Base-by-base conservation (phyloP, 2,888 invertebrate genomes). In the Hoplodrina blanda region DNA sequence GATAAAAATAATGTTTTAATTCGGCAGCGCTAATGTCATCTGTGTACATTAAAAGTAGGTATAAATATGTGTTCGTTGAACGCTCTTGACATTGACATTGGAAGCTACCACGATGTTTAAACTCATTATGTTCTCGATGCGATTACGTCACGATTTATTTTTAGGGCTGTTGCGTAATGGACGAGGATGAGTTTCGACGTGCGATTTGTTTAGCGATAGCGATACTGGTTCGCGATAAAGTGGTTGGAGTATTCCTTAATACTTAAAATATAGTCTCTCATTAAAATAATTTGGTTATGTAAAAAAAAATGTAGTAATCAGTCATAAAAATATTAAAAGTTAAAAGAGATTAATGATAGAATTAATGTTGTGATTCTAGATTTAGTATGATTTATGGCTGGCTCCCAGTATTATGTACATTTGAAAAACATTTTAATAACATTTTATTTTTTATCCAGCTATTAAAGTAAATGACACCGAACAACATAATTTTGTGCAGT, bases 61-160 rank as follows among this genome's bases (percentile, higher is more conserved):
- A 80, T 67, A 63, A 56, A 80, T 62, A 77, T 82, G 72, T 81
- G 72, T 70, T 68, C 80, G 70, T 63, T 76, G 76, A 68, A 75
- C 82, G 85, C 62, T 85, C 91, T 87, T 89, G 91, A 85, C 91
- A 90, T 89, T 91, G 91, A 90, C 87, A 85, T 84, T 89, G 37
- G 17, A 83, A 56, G 62, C 75, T 84, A 85, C 83, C 62, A 79
- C 80, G 75, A 67, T 73, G 67, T 61, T 62, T 76, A 56, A 76
- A 76, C 67, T 83, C 86, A 76, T 72, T 65, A 50, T 20, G 30
- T 67, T 77, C 59, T 76, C 81, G 74, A 78, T 69, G 62, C 65
- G 59, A 65, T 75, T 57, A 73, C 74, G 83, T 82, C 79, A 82
- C 30, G 19, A 8, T 49, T 61, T 81, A 82, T 78, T 75, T 75